Evolutionary conservation across 2,797 vertebrate species (phyloP).

Genomic region (Hybognathus amarus): DNA sequence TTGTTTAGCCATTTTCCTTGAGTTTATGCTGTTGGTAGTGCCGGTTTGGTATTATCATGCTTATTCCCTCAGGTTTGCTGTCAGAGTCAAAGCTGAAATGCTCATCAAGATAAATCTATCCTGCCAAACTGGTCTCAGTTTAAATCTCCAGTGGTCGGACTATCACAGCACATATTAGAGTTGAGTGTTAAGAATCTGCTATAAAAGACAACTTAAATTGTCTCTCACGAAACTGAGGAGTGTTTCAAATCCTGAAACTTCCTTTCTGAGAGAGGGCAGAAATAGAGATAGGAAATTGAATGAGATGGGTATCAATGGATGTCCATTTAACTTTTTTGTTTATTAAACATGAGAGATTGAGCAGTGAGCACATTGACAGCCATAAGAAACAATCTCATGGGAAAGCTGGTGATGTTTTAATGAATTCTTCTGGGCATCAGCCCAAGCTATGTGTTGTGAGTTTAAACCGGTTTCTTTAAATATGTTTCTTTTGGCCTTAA

Average conservation of each 20-base stretch:
- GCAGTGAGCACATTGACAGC: constrained; percentile 2
- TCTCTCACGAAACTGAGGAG: not conserved
- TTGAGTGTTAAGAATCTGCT: constrained; percentile 24
- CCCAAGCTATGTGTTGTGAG: constrained; percentile 19
- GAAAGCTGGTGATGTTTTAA: constrained; percentile 24
- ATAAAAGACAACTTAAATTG: not conserved
- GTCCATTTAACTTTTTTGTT: constrained; percentile 6
- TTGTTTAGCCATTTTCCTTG: not conserved
- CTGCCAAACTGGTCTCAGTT: constrained; percentile 19
- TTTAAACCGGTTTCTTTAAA: constrained; percentile 14
- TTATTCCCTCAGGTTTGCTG: constrained; percentile 8
- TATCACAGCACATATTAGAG: constrained; percentile 31
- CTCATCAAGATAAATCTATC: constrained; percentile 29
- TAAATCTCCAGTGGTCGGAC: constrained; percentile 22
- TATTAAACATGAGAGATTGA: constrained; percentile 29
- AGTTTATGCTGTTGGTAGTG: constrained; percentile 4
- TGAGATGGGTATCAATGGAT: not conserved
- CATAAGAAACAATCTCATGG: not conserved
- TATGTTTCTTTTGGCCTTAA: not conserved
- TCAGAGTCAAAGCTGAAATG: constrained; percentile 20
- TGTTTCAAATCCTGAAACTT: constrained; percentile 15
- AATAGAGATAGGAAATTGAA: not conserved
- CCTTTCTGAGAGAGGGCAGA: not conserved
- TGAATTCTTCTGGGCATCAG: constrained; percentile 26
- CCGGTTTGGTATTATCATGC: not conserved